Conservation (phyloP, 1,140 invertebrate species). For the Babylonia areolata region DNA sequence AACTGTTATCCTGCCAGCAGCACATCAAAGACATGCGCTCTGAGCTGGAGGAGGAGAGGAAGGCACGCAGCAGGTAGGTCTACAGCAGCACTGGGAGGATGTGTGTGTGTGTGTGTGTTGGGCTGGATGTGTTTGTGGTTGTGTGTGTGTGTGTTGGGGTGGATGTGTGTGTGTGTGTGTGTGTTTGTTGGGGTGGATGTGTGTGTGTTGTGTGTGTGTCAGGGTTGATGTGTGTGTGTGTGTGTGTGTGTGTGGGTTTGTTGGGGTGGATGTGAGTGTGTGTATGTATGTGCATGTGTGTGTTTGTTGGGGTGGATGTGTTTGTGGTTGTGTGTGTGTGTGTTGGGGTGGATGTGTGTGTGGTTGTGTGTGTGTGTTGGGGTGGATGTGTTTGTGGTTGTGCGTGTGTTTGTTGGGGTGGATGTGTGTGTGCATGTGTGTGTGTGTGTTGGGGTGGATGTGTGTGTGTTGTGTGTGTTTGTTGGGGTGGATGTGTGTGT, state of each 20-base stretch:
- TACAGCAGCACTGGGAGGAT: not conserved
- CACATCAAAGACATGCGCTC: conserved; percentile 52
- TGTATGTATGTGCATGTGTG: not conserved
- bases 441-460: too few species aligned
- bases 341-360: too few species aligned
- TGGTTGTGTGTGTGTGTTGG: too few species aligned
- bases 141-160: not conserved
- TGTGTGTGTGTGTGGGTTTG: too few species aligned
- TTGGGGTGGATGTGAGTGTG: too few species aligned
- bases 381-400: too few species aligned
- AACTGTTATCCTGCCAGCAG: conserved; percentile 52
- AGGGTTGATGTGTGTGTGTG: too few species aligned
- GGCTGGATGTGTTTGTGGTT: not conserved
- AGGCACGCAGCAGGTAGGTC: conserved; percentile 54
- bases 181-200: not conserved
- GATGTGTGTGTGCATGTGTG: too few species aligned
- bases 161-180: conserved; percentile 8
- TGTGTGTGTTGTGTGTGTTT: too few species aligned
- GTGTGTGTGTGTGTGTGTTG: conserved; percentile 3
- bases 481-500: too few species aligned
- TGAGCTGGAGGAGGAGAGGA: conserved; percentile 56
- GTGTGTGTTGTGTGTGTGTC: not conserved
- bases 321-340: too few species aligned
- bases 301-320: too few species aligned
- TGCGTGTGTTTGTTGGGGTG: not conserved